Base-by-base conservation (phyloP, 2,888 invertebrate genomes). In the Clunio marinus region DNA sequence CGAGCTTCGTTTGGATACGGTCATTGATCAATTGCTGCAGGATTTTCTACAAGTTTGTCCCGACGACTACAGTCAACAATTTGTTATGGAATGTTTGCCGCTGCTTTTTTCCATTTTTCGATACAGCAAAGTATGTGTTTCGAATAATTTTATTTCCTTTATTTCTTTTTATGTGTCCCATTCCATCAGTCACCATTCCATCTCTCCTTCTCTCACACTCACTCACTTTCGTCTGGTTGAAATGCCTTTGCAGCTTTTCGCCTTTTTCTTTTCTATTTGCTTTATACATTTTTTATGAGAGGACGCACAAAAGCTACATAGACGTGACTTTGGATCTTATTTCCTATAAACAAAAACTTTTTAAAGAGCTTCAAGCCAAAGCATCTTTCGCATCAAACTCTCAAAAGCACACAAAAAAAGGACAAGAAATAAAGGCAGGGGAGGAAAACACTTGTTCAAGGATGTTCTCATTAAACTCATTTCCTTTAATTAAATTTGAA, bases 1-100 rank as follows among this genome's bases (percentile, higher is more conserved):
- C 68, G 92, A 93, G 71, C 85, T 90, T 69, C 83, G 89, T 55
- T 80, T 92, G 69, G 93, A 93, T 74, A 87, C 88, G 69, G 88
- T 93, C 35, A 91, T 94, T 51, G 93, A 94, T 76, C 92, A 93
- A 76, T 81, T 95, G 28, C 77, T 95, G 62, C 92, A 93, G 78
- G 94, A 94, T 76, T 94, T 94, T 76, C 81, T 92, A 32, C 92
- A 92, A 83, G 92, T 93, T 69, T 93, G 93, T 77, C 91, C 92
- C 0, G 93, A 93, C 70, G 92, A 93, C 76, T 91, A 92, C 79
- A 91, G 91, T 73, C 86, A 89, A 57, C 91, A 93, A 76, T 94
- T 94, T 75, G 90, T 93, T 28, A 91, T 92, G 76, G 93, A 93
- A 77, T 93, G 93, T 75, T 83, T 95, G 72, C 93, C 94, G 32